These are phyloP conservation scores for Eupithecia centaureata DNA, from an alignment of 2,888 invertebrate species.

Conservation along the genomic window DNA sequence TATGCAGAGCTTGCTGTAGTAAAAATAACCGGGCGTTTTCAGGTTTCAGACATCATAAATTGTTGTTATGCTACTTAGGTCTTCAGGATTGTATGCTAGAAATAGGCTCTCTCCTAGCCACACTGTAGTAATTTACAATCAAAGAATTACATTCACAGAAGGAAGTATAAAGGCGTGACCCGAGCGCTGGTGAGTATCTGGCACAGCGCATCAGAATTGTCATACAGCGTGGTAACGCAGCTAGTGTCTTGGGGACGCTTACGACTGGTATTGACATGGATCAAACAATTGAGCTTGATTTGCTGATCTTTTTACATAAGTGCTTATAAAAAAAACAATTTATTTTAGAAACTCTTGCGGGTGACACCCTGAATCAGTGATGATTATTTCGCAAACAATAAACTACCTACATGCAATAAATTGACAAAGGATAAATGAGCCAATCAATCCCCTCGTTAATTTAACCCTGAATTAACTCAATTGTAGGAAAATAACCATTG, in stretches of 20 bases:
- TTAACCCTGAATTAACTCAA: slow-evolving; percentile 48
- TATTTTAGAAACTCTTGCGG: too few relatives aligned
- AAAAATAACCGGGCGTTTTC: background rate
- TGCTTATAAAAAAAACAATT: background rate
- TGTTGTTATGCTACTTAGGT: background rate
- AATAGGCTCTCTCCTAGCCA: too few relatives aligned
- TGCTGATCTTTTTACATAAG: background rate
- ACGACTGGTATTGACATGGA: too few relatives aligned
- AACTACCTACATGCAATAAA: slow-evolving; percentile 48
- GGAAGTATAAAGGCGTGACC: too few relatives aligned
- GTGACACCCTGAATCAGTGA: background rate
- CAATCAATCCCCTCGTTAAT: slow-evolving; percentile 55
- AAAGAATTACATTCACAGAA: too few relatives aligned
- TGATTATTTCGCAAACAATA: background rate
- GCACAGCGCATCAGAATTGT: too few relatives aligned
- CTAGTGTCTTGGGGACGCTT: too few relatives aligned
- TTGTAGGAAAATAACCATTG: slow-evolving; percentile 44
- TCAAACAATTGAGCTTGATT: too few relatives aligned
- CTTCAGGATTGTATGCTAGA: too few relatives aligned
- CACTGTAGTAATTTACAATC: too few relatives aligned
- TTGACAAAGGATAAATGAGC: slow-evolving; percentile 53
- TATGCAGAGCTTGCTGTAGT: slow-evolving; percentile 13
- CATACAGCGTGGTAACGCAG: too few relatives aligned
- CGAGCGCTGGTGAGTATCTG: too few relatives aligned
- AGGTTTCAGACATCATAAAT: background rate